Conservation (phyloP, 2,797 vertebrate species). For the Argentina silus region DNA sequence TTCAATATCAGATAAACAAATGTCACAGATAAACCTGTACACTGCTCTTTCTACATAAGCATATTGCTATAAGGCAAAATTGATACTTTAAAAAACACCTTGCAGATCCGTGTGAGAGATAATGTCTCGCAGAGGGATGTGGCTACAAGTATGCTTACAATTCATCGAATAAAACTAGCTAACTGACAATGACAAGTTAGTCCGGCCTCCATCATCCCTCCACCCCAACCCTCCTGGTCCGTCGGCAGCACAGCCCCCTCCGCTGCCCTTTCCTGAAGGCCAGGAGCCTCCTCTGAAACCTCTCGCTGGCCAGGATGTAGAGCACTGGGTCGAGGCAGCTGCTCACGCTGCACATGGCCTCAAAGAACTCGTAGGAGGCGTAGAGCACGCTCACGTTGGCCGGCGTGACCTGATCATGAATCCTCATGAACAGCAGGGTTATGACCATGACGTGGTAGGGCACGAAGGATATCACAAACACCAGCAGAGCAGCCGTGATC, state of each 20-base stretch:
- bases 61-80: background rate
- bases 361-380: slow-evolving; percentile 73
- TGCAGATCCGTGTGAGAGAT: too few relatives aligned
- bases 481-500: slow-evolving; percentile 74
- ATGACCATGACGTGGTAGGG: slow-evolving; percentile 80
- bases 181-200: background rate
- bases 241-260: slow-evolving; percentile 56
- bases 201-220: slow-evolving; percentile 19
- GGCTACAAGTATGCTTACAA: too few relatives aligned
- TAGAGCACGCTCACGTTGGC: slow-evolving; percentile 61
- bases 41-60: background rate
- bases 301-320: slow-evolving; percentile 80
- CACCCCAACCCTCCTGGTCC: slow-evolving; percentile 54
- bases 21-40: too few relatives aligned
- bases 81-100: too few relatives aligned
- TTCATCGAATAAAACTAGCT: background rate
- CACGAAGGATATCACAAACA: slow-evolving; percentile 78
- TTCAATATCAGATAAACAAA: too few relatives aligned
- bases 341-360: slow-evolving; percentile 80
- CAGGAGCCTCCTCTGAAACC: slow-evolving; percentile 67
- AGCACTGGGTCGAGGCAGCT: slow-evolving; percentile 83
- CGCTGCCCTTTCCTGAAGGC: slow-evolving; percentile 40
- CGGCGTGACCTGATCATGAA: slow-evolving; percentile 53
- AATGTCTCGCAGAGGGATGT: too few relatives aligned
- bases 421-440: slow-evolving; percentile 72